phyloP scores from a whole-genome alignment of 2,113 vertebrate genomes.

The Sapajus apella region DNA sequence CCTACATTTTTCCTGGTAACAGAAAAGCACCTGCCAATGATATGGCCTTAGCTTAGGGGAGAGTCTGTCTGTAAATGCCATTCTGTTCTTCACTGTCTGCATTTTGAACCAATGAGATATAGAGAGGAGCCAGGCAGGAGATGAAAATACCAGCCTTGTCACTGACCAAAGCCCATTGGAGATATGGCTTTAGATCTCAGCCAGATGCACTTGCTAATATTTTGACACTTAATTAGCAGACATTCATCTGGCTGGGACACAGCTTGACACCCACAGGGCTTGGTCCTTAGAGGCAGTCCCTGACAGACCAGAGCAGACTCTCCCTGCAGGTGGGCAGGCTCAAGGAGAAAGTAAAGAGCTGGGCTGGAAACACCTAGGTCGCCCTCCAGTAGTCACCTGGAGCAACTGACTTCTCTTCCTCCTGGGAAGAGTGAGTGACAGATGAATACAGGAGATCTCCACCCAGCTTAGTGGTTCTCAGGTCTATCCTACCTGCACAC shows the following conservation, averaged over 20 bases:
- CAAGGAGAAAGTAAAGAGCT: neutral
- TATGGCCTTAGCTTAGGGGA: neutral
- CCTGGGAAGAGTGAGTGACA: neutral
- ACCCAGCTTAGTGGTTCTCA: fast-evolving
- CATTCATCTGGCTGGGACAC: fast-evolving
- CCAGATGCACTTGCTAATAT: neutral
- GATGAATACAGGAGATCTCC: neutral
- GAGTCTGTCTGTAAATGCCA: too few species aligned
- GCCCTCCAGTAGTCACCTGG: fast-evolving
- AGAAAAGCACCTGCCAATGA: neutral
- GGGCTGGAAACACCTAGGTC: neutral
- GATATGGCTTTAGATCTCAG: fast-evolving
- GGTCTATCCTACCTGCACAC: too few species aligned
- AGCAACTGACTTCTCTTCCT: neutral
- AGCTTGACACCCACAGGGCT: neutral
- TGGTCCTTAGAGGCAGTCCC: neutral
- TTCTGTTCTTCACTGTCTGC: neutral
- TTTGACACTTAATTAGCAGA: neutral
- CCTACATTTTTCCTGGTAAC: fast-evolving
- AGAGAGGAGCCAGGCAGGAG: neutral
- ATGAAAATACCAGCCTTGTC: too few species aligned
- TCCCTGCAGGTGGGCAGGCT: neutral
- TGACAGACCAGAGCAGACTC: neutral
- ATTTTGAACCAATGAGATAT: neutral
- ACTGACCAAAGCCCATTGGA: too few species aligned